phyloP scores from a whole-genome alignment of 2,797 vertebrate genomes.

The Silurus lanzhouensis region DNA sequence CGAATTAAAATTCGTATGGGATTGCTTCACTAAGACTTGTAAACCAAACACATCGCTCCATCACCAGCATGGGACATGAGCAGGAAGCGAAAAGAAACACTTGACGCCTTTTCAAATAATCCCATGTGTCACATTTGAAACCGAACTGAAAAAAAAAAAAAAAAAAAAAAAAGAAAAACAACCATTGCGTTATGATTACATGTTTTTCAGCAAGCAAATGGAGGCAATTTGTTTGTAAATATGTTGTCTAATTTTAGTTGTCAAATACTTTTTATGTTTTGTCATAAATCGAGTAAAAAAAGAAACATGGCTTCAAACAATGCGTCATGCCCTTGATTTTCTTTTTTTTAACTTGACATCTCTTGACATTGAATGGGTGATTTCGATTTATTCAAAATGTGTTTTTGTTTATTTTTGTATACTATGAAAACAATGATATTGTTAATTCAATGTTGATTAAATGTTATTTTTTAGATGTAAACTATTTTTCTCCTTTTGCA shows the following conservation, averaged over 20 bases:
- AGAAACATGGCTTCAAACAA: constrained; percentile 73
- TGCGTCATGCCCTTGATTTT: constrained; percentile 76
- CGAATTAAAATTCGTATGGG: constrained; percentile 63
- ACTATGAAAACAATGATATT: not conserved
- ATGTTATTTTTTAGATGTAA: not conserved
- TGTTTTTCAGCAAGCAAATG: constrained; percentile 74
- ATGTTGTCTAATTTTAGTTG: constrained; percentile 97
- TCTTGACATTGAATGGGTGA: not conserved
- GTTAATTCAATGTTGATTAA: not conserved
- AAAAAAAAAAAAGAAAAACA: constrained; percentile 26
- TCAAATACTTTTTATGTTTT: constrained; percentile 99
- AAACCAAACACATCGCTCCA: constrained; percentile 72
- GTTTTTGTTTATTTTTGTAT: not conserved
- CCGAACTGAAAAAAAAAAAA: constrained; percentile 46
- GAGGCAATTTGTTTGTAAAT: constrained; percentile 93
- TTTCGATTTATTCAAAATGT: not conserved
- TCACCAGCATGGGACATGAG: constrained; percentile 64
- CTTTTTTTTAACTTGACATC: not conserved
- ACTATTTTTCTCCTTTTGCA: not conserved
- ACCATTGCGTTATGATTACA: constrained; percentile 64
- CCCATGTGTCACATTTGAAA: constrained; percentile 53
- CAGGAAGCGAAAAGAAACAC: constrained; percentile 60
- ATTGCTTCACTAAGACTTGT: constrained; percentile 70
- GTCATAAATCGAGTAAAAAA: constrained; percentile 98
- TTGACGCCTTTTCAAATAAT: constrained; percentile 56